A percentile compares a stretch with the other conserved stretches of the same genome.
phyloP scores from a whole-genome alignment of 2,888 invertebrate species.

The Hipparchia sbordonii region DNA sequence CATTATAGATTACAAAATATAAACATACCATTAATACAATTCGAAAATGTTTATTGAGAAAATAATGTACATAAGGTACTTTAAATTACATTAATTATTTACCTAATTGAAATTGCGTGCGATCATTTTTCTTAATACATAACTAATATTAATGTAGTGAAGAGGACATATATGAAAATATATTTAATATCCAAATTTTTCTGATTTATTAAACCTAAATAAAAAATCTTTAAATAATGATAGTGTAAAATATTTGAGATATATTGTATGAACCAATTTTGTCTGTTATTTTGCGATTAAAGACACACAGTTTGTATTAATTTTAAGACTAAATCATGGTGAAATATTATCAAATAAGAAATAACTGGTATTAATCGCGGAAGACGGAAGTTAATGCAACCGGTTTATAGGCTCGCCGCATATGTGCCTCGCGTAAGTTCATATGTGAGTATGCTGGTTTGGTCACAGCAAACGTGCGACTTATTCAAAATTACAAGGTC shows the following conservation, averaged over 20 bases:
- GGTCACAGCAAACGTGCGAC: constrained; percentile 31
- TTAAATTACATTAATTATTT: too few relatives aligned
- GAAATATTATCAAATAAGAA: constrained; percentile 43
- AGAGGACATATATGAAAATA: neutral
- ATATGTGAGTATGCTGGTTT: constrained; percentile 42
- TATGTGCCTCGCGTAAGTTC: constrained; percentile 46
- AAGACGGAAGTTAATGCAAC: constrained; percentile 66
- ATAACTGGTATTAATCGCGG: constrained; percentile 51
- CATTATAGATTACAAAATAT: constrained; percentile 24
- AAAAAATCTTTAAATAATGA: too few relatives aligned
- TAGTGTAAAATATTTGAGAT: too few relatives aligned
- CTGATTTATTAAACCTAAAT: too few relatives aligned
- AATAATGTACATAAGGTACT: too few relatives aligned
- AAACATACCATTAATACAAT: constrained; percentile 15
- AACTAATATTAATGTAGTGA: neutral
- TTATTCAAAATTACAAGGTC: neutral
- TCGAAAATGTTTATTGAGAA: neutral
- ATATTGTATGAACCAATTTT: too few relatives aligned
- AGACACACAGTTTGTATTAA: constrained; percentile 10
- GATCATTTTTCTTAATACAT: neutral
- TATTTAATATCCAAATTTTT: too few relatives aligned
- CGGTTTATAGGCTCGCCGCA: constrained; percentile 50
- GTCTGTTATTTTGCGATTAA: neutral
- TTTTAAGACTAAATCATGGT: constrained; percentile 37
- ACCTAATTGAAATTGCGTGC: neutral